These are phyloP conservation scores for Phania funesta DNA, from an alignment of 2,888 invertebrate species.

Conservation along the genomic window DNA sequence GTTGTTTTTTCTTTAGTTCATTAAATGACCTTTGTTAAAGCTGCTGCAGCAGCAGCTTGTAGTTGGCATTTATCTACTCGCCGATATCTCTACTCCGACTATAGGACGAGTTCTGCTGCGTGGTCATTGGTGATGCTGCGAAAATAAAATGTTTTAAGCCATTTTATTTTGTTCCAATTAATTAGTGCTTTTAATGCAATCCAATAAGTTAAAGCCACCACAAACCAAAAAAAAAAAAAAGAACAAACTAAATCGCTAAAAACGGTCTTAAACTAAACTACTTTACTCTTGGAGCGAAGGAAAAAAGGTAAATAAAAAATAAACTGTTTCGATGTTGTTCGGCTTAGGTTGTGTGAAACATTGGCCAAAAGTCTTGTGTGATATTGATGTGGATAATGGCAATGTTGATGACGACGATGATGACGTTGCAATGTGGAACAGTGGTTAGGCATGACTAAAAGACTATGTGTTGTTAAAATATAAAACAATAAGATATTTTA, in stretches of 20 bases:
- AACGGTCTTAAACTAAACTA: constrained; percentile 50
- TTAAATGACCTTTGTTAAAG: constrained; percentile 64
- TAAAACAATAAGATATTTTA: too few relatives aligned
- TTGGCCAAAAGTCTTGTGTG: constrained; percentile 60
- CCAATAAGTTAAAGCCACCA: constrained; percentile 77
- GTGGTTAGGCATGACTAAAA: background rate
- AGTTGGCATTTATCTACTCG: constrained; percentile 76
- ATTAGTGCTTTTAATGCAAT: constrained; percentile 80
- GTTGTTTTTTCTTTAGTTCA: constrained; percentile 51
- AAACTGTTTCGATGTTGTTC: constrained; percentile 60
- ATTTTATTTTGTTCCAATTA: constrained; percentile 81
- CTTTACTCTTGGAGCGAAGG: constrained; percentile 40
- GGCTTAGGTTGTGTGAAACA: constrained; percentile 54
- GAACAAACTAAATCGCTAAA: constrained; percentile 23
- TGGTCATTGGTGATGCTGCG: constrained; percentile 70
- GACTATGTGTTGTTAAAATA: too few relatives aligned
- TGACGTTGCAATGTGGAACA: constrained; percentile 50
- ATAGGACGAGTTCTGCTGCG: constrained; percentile 50
- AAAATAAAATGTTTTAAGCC: constrained; percentile 75
- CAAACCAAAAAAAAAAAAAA: constrained; percentile 42
- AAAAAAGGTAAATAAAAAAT: constrained; percentile 44
- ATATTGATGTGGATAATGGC: constrained; percentile 67
- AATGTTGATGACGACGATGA: constrained; percentile 60
- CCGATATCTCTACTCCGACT: constrained; percentile 73
- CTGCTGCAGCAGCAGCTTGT: constrained; percentile 72